These are phyloP conservation scores for Bolinopsis microptera DNA, from an alignment of 37 sponge, comb jelly and placozoan species.

Conservation along the genomic window DNA sequence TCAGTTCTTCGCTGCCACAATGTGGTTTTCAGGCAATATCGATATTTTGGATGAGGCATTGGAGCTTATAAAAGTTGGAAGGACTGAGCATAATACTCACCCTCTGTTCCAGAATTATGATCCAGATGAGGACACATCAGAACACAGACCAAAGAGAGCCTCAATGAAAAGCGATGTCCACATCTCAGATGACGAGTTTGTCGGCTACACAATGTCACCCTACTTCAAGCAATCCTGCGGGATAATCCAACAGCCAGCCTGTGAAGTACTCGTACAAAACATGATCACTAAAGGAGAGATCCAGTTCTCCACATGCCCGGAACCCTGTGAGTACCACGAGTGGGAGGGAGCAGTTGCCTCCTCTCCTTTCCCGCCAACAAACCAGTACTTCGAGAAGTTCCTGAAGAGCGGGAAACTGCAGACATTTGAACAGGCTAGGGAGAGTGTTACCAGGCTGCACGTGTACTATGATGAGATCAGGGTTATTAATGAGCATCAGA, in stretches of 20 bases:
- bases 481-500: not conserved
- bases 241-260: not conserved
- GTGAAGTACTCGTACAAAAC: not conserved
- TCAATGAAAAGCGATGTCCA: not conserved
- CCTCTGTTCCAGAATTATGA: not conserved
- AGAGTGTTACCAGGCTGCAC: not conserved
- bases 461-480: not conserved
- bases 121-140: not conserved
- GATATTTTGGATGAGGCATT: not conserved
- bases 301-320: not conserved
- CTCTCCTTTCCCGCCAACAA: not conserved
- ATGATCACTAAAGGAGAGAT: not conserved
- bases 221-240: not conserved
- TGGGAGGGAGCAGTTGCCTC: not conserved
- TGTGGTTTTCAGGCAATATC: not conserved
- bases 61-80: not conserved
- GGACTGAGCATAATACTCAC: not conserved
- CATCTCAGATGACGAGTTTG: not conserved
- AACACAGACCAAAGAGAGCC: not conserved
- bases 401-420: not conserved
- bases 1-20: not conserved
- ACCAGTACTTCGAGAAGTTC: not conserved
- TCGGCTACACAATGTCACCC: not conserved
- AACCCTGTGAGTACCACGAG: not conserved
- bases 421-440: not conserved